Evolutionary conservation across 2,113 vertebrate genomes (phyloP), one percentile per base, ranked within the genome.

Genomic region (Cettia cetti): DNA sequence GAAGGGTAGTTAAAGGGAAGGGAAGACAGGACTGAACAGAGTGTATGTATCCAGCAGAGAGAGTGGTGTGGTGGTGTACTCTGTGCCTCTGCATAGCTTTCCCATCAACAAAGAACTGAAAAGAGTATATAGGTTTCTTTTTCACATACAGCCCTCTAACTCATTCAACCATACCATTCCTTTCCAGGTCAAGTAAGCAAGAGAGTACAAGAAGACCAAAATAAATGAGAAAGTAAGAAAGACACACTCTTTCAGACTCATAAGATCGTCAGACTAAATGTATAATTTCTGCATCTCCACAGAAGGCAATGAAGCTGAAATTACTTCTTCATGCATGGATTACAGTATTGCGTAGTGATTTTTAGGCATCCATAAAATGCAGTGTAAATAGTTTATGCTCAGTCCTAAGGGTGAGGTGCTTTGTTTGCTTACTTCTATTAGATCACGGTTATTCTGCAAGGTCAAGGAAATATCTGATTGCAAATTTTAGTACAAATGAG

Each of bases 301-400:
- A 71, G 84, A 92, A 85, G 75, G 93, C 82, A 92, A 44, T 39
- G 81, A 85, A 91, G 75, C 76, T 91, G 89, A 90, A 95, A 90
- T 88, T 74, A 88, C 63, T 65, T 85, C 63, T 91, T 94, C 87
- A 74, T 82, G 82, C 84, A 83, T 72, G 84, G 89, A 82, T 90
- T 92, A 68, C 11, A 3, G 61, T 60, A 69, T 53, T 87, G 54
- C 50, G 0, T 24, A 65, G 78, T 91, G 70, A 89, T 76, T 95
- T 92, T 82, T 82, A 65, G 74, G 86, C 78, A 89, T 85, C 66
- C 71, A 85, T 89, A 87, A 95, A 95, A 87, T 65, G 78, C 70
- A 80, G 37, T 61, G 28, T 69, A 87, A 94, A 78, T 85, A 87
- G 61, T 69, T 92, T 37, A 50, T 45, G 65, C n/a, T 82, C 45